These are phyloP conservation scores for Melanostoma mellinum DNA, from an alignment of 2,888 invertebrate genomes.

Conservation along the genomic window DNA sequence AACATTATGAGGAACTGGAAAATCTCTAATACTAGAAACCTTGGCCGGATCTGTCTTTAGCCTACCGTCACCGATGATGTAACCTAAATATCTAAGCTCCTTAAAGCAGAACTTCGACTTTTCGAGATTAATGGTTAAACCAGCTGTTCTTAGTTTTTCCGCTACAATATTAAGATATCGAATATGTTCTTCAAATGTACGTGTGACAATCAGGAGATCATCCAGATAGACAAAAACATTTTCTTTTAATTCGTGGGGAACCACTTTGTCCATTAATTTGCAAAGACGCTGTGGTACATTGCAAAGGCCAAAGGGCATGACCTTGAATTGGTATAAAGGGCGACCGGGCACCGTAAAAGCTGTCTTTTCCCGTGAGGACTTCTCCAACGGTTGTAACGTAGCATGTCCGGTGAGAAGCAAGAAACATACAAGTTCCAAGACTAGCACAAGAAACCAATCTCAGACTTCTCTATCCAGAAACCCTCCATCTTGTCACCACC, in stretches of 20 bases:
- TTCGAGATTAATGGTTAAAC: slow-evolving; percentile 43
- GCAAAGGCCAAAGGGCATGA: slow-evolving; percentile 60
- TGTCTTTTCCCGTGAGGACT: slow-evolving; percentile 54
- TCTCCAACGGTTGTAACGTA: no score
- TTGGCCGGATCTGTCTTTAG: slow-evolving; percentile 6
- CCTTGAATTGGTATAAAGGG: slow-evolving; percentile 54
- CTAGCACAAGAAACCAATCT: no score
- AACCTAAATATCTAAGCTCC: slow-evolving; percentile 39
- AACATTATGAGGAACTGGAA: slow-evolving; percentile 13
- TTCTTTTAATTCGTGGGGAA: slow-evolving; percentile 38
- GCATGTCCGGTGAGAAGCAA: no score
- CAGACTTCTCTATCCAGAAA: no score
- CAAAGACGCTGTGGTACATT: slow-evolving; percentile 59
- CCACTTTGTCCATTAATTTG: slow-evolving; percentile 52
- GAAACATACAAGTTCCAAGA: no score
- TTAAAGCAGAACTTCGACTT: slow-evolving; percentile 49
- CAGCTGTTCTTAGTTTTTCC: slow-evolving; percentile 20
- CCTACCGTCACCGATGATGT: slow-evolving; percentile 38
- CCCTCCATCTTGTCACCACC: no score
- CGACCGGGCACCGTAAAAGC: slow-evolving; percentile 74
- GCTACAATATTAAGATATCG: slow-evolving; percentile 16
- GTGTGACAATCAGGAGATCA: slow-evolving; percentile 38
- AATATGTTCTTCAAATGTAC: slow-evolving; percentile 47
- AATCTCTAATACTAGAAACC: slow-evolving; percentile 20
- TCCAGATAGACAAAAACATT: slow-evolving; percentile 67